Percentiles rank a stretch among this genome's conserved stretches.
phyloP scores from a whole-genome alignment of 2,113 vertebrate species.

The Eidolon helvum region DNA sequence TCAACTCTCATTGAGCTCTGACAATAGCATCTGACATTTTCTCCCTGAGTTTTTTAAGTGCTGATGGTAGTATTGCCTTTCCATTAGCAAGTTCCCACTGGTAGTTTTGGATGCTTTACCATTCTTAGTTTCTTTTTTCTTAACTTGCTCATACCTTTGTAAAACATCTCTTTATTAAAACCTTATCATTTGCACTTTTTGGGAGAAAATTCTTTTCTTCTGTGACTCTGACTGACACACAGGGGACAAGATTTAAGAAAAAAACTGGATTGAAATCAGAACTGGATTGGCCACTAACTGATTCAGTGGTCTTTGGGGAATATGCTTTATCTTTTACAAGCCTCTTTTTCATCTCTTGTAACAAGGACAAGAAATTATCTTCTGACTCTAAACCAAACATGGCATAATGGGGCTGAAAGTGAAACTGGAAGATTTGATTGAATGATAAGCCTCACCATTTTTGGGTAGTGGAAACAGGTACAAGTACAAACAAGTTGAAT shows the following conservation, averaged over 20 bases:
- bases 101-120: background rate
- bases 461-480: background rate
- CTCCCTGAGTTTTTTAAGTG: background rate
- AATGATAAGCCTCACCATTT: background rate
- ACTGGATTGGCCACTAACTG: background rate
- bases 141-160: background rate
- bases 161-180: background rate
- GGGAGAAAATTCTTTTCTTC: conserved; percentile 4
- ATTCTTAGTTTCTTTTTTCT: background rate
- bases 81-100: background rate
- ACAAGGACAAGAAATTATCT: background rate
- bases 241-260: background rate
- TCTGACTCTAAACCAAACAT: background rate
- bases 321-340: background rate
- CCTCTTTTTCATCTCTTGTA: background rate
- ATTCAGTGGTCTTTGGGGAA: background rate
- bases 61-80: background rate
- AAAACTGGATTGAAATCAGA: background rate
- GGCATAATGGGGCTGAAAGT: background rate
- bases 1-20: background rate
- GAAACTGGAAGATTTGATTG: background rate
- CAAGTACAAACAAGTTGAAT: background rate
- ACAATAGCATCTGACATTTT: background rate
- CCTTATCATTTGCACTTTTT: background rate
- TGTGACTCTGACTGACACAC: background rate